phyloP scores from a whole-genome alignment of 1,140 invertebrate genomes.

The Charaxes varanes region DNA sequence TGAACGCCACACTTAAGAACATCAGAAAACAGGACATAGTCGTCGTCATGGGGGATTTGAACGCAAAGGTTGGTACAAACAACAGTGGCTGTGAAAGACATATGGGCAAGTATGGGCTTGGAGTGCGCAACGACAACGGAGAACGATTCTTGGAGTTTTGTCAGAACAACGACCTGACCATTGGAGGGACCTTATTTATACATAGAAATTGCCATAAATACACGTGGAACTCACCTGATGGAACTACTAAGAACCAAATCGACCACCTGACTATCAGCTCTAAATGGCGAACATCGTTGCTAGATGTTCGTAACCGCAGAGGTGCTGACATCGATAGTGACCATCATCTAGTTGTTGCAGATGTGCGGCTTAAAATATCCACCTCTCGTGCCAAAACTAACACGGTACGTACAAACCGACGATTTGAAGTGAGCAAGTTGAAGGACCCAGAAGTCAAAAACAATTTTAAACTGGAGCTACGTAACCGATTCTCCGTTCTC shows the following conservation, averaged over 20 bases:
- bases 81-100: constrained; percentile 11
- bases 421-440: too few relatives aligned
- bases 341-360: constrained; percentile 13
- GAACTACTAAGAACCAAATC: too few relatives aligned
- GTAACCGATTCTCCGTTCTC: constrained; percentile 5
- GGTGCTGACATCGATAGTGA: constrained; percentile 20
- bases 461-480: background rate
- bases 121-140: constrained; percentile 16
- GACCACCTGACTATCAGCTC: too few relatives aligned
- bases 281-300: constrained; percentile 11
- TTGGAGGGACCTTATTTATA: constrained; percentile 22
- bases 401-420: constrained; percentile 1
- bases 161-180: constrained; percentile 11
- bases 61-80: constrained; percentile 9
- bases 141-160: constrained; percentile 19
- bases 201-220: constrained; percentile 13
- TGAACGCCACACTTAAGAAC: constrained; percentile 4
- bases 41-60: constrained; percentile 11
- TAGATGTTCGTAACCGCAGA: constrained; percentile 17
- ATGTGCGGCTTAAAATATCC: constrained; percentile 10
- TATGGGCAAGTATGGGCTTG: constrained; percentile 12
- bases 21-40: constrained; percentile 14
- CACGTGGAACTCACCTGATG: constrained; percentile 14
- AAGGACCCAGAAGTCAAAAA: background rate
- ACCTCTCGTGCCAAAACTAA: too few relatives aligned